These are phyloP conservation scores for Rhinoraja longicauda DNA, from an alignment of 2,797 vertebrate genomes.

Conservation along the genomic window DNA sequence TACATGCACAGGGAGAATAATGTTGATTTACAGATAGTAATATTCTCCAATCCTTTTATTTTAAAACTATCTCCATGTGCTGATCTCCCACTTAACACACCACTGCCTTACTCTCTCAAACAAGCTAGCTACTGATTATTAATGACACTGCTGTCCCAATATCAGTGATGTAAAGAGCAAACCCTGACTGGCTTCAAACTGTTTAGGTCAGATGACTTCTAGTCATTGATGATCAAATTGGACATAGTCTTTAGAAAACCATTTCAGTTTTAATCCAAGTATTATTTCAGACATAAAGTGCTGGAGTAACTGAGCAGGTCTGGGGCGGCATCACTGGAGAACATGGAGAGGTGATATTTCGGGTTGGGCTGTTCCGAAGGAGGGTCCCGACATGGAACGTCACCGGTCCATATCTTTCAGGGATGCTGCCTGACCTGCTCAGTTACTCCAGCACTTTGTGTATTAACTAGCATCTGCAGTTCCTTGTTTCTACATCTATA, in stretches of 20 bases:
- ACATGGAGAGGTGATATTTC: too few species aligned
- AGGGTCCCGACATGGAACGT: too few species aligned
- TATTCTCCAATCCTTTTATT: background rate
- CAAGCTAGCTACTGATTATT: background rate
- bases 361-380: too few species aligned
- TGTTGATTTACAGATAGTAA: background rate
- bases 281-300: background rate
- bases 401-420: too few species aligned
- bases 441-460: too few species aligned
- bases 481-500: background rate
- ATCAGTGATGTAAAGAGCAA: background rate
- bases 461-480: too few species aligned
- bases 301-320: too few species aligned
- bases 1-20: background rate
- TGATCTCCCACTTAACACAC: background rate
- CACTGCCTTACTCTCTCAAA: background rate
- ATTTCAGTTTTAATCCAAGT: background rate
- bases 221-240: background rate
- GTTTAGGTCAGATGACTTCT: slow-evolving; percentile 12
- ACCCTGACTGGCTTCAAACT: background rate
- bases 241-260: background rate
- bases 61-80: background rate
- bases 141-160: slow-evolving; percentile 23
- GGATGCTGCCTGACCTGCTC: too few species aligned
- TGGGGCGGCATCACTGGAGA: too few species aligned